phyloP scores from a whole-genome alignment of 2,113 vertebrate genomes.

The Leuciscus idus region DNA sequence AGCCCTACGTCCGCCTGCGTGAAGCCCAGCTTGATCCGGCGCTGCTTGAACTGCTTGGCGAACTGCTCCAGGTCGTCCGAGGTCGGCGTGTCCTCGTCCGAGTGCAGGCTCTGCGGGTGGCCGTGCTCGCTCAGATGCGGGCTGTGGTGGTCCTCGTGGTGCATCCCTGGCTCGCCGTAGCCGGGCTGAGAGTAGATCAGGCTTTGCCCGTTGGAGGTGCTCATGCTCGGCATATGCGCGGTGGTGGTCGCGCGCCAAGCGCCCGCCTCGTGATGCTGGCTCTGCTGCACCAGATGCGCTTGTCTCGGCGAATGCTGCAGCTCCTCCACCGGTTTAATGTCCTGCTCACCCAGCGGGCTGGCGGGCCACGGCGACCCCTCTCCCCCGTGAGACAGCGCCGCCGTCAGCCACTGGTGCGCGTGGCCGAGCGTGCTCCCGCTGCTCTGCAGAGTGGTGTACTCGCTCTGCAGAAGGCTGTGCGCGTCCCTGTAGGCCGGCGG shows the following conservation, averaged over 20 bases:
- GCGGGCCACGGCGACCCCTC: conserved; percentile 86
- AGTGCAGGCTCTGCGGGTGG: conserved; percentile 82
- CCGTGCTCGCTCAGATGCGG: conserved; percentile 86
- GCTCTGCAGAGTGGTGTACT: conserved; percentile 85
- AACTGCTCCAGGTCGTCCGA: conserved; percentile 99
- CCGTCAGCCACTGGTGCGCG: conserved; percentile 93
- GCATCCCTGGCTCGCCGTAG: conserved; percentile 87
- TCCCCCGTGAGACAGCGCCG: conserved; percentile 91
- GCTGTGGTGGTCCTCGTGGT: conserved; percentile 85
- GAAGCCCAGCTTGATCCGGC: conserved; percentile 96
- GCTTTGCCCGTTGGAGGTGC: conserved; percentile 85
- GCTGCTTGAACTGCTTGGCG: conserved; percentile 98
- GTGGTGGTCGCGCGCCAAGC: conserved; percentile 86
- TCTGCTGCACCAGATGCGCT: conserved; percentile 77
- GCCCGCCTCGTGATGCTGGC: conserved; percentile 85
- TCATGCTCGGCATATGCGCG: conserved; percentile 89
- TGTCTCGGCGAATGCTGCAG: conserved; percentile 81
- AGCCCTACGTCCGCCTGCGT: conserved; percentile 97
- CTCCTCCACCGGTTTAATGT: conserved; percentile 90
- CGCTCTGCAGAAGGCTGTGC: conserved; percentile 87
- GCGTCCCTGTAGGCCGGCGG: conserved; percentile 89
- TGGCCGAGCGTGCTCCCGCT: conserved; percentile 92
- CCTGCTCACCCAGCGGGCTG: conserved; percentile 89
- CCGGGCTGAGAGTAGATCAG: conserved; percentile 90
- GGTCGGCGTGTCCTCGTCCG: conserved; percentile 98